Conservation (phyloP, 2,888 invertebrate genomes). For the Thera britannica region DNA sequence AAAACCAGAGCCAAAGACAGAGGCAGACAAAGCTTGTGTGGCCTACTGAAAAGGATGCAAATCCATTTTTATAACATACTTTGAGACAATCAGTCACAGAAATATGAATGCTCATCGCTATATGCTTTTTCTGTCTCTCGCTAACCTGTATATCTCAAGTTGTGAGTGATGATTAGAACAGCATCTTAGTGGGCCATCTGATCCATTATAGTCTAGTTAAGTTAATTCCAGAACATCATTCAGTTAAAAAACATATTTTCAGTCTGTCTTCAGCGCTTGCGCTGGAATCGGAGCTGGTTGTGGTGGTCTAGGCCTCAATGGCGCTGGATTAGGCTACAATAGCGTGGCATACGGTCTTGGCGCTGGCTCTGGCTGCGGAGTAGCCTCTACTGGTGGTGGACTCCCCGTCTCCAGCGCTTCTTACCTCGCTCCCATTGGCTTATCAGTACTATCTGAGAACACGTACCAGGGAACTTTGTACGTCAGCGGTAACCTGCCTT, state of each 20-base stretch:
- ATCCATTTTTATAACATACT: too few species aligned
- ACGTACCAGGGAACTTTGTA: constrained; percentile 45
- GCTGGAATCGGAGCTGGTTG: constrained; percentile 16
- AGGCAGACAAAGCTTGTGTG: too few species aligned
- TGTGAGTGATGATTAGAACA: too few species aligned
- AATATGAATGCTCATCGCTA: too few species aligned
- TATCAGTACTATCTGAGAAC: constrained; percentile 53
- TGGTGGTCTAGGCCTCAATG: constrained; percentile 11
- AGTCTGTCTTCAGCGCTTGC: constrained; percentile 29
- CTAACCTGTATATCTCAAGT: too few species aligned
- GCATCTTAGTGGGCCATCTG: too few species aligned
- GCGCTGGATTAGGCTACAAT: constrained; percentile 1
- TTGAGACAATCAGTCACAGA: too few species aligned
- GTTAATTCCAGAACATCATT: too few species aligned
- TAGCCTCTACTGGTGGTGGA: constrained; percentile 48
- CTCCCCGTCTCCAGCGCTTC: constrained; percentile 47
- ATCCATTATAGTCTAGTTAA: too few species aligned
- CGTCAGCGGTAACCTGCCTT: constrained; percentile 52
- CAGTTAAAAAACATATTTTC: not conserved
- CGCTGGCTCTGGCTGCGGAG: constrained; percentile 33
- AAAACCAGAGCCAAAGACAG: too few species aligned
- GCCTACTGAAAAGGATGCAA: too few species aligned
- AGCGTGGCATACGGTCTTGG: constrained; percentile 22
- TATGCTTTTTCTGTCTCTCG: too few species aligned
- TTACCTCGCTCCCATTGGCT: constrained; percentile 46